Percentiles rank a stretch among this genome's conserved stretches.
These are phyloP conservation scores for Heliconius erato DNA, from an alignment of 2,888 invertebrate species.

Conservation along the genomic window DNA sequence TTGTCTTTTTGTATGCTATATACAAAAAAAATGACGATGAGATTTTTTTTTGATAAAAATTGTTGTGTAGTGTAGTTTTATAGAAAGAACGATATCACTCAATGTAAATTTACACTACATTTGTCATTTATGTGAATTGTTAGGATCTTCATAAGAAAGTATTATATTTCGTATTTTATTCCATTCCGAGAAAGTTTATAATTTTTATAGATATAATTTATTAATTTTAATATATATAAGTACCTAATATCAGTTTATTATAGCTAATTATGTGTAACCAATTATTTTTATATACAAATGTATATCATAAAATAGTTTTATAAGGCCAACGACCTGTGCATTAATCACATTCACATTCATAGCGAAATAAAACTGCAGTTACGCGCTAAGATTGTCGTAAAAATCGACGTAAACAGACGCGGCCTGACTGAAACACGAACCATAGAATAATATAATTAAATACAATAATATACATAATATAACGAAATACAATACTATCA, in stretches of 20 bases:
- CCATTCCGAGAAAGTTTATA: too few relatives aligned
- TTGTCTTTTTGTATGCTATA: too few relatives aligned
- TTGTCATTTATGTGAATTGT: neutral
- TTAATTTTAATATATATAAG: neutral
- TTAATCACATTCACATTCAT: constrained; percentile 54
- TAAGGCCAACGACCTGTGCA: constrained; percentile 62
- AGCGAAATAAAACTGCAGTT: constrained; percentile 60
- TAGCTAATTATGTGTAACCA: neutral
- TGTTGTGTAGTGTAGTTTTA: neutral
- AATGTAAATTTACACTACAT: neutral
- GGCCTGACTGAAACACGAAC: constrained; percentile 38
- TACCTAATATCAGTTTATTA: neutral
- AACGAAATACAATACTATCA: constrained; percentile 26
- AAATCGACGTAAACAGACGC: constrained; percentile 19
- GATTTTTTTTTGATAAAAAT: too few relatives aligned
- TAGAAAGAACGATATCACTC: neutral
- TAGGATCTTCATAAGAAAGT: neutral
- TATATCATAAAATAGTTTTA: neutral
- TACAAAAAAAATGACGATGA: neutral
- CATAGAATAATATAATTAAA: constrained; percentile 22
- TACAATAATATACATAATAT: too few relatives aligned
- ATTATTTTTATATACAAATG: neutral
- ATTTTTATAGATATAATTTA: too few relatives aligned
- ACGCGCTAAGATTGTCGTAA: constrained; percentile 63
- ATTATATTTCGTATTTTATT: neutral